phyloP scores from a whole-genome alignment of 2,797 vertebrate genomes.

The Sebastolobus altivelis region DNA sequence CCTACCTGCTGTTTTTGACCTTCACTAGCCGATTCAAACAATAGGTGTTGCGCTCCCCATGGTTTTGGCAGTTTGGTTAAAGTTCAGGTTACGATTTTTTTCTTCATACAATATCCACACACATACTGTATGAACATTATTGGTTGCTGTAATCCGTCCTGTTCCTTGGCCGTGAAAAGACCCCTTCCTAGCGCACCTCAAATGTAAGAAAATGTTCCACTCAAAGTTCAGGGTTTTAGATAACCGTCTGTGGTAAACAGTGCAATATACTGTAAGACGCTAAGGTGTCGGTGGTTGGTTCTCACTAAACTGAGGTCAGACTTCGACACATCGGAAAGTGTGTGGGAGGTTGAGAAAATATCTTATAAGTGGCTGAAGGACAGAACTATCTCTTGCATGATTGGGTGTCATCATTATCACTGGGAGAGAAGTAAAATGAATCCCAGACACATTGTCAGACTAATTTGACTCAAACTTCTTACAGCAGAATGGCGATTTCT shows the following conservation, averaged over 20 bases:
- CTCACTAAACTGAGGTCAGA: conserved; percentile 41
- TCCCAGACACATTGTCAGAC: conserved; percentile 34
- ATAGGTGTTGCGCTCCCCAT: conserved; percentile 35
- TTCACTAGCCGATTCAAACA: conserved; percentile 20
- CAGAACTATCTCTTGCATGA: conserved; percentile 36
- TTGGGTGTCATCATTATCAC: conserved; percentile 51
- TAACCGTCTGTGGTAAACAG: conserved; percentile 10
- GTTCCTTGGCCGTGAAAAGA: not conserved
- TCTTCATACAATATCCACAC: not conserved
- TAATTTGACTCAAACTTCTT: conserved; percentile 44
- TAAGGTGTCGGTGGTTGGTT: conserved; percentile 6
- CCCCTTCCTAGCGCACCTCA: not conserved
- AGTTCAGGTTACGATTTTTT: not conserved
- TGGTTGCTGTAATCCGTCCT: not conserved
- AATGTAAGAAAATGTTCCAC: not conserved
- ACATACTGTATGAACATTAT: not conserved
- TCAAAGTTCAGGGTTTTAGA: not conserved
- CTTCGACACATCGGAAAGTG: not conserved
- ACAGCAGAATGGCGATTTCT: conserved; percentile 28
- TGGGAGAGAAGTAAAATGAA: conserved; percentile 31
- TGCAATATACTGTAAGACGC: not conserved
- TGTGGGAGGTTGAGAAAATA: conserved; percentile 25
- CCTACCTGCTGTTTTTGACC: conserved; percentile 30
- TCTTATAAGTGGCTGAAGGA: conserved; percentile 42
- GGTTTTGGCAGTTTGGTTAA: conserved; percentile 10